Conservation (phyloP, 1,140 invertebrate genomes). For the Lucilia cuprina region DNA sequence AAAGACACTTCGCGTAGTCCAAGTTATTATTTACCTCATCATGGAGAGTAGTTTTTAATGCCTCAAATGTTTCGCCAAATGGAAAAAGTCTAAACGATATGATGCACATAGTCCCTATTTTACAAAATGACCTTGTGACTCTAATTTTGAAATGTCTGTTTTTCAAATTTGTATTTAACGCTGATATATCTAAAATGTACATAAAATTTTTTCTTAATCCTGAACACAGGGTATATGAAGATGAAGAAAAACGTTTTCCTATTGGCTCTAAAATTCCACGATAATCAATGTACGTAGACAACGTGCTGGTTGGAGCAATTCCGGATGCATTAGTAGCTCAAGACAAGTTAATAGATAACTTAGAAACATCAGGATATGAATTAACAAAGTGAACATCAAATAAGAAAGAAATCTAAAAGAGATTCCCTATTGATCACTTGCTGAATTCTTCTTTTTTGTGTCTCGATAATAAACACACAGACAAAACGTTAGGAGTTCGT, state of each 20-base stretch:
- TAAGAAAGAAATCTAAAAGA: neutral
- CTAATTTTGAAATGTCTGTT: conserved; percentile 55
- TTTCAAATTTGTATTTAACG: conserved; percentile 47
- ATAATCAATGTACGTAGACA: neutral
- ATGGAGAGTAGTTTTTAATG: conserved; percentile 52
- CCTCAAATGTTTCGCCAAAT: conserved; percentile 39
- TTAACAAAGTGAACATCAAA: neutral
- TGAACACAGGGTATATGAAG: conserved; percentile 28
- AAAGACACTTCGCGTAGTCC: neutral
- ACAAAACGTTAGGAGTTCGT: neutral
- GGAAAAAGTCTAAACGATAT: conserved; percentile 52
- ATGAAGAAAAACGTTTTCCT: conserved; percentile 41
- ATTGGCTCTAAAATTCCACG: neutral
- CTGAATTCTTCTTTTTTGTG: neutral
- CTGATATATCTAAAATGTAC: conserved; percentile 58
- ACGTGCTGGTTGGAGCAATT: neutral
- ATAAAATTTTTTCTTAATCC: conserved; percentile 43
- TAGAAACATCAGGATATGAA: neutral
- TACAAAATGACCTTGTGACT: conserved; percentile 52
- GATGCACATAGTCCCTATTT: conserved; percentile 51
- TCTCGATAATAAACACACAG: neutral
- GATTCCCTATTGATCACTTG: neutral
- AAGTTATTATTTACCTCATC: conserved; percentile 49
- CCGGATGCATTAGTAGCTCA: neutral
- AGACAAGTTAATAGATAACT: neutral